These are phyloP conservation scores for Microvelia longipes DNA, from an alignment of 1,140 invertebrate species.

Conservation along the genomic window DNA sequence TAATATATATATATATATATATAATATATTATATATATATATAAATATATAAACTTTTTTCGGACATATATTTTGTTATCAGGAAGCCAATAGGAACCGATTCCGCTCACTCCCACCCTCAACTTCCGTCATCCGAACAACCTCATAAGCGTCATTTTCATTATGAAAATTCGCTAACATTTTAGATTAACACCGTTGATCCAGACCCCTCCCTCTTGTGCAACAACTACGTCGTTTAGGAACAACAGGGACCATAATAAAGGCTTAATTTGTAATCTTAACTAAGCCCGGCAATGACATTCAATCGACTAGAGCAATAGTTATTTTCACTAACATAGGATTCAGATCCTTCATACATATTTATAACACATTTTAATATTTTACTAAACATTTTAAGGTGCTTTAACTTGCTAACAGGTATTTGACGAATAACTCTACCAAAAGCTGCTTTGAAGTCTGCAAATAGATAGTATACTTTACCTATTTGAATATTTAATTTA, in stretches of 20 bases:
- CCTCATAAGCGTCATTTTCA: too few species aligned
- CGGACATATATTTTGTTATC: too few species aligned
- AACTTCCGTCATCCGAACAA: too few species aligned
- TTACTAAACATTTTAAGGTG: not conserved
- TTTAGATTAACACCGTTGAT: not conserved
- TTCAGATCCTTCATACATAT: not conserved
- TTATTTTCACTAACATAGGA: not conserved
- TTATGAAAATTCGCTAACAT: too few species aligned
- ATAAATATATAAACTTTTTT: too few species aligned
- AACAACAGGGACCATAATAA: not conserved
- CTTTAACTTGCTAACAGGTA: not conserved
- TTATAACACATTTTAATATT: not conserved
- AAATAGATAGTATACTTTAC: not conserved
- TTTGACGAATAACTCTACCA: not conserved
- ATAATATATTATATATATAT: too few species aligned
- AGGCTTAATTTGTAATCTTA: not conserved
- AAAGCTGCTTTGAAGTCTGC: not conserved
- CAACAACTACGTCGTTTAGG: not conserved
- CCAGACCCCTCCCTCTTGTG: not conserved
- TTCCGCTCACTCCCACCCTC: too few species aligned
- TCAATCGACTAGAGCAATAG: not conserved
- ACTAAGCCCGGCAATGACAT: not conserved
- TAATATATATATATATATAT: too few species aligned
- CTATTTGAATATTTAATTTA: not conserved
- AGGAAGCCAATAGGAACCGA: too few species aligned